Percentiles rank a stretch among this genome's conserved stretches.
Evolutionary conservation across 2,113 vertebrate species (phyloP).

Genomic region (Hippolais icterina): DNA sequence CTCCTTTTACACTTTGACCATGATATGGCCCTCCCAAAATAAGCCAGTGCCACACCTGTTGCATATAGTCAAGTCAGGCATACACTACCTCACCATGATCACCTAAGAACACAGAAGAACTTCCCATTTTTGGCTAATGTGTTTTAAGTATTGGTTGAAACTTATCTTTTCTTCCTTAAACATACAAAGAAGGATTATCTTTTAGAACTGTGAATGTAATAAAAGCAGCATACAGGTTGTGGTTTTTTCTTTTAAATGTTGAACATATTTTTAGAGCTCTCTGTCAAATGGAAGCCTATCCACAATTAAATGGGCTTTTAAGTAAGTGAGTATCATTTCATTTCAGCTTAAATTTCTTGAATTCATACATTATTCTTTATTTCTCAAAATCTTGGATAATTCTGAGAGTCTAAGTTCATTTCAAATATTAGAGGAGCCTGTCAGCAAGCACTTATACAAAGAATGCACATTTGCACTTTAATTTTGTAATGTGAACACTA

Average conservation of each 20-base stretch:
- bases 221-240: neutral
- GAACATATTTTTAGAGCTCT: neutral
- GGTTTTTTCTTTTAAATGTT: neutral
- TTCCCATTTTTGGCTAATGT: neutral
- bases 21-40: neutral
- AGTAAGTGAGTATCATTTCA: neutral
- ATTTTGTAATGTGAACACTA: constrained; percentile 3
- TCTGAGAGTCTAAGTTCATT: neutral
- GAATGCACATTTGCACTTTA: neutral
- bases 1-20: neutral
- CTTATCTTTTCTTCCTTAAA: neutral
- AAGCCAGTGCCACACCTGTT: neutral
- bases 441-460: constrained; percentile 1
- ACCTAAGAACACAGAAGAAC: neutral
- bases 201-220: neutral
- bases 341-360: neutral
- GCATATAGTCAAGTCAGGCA: neutral
- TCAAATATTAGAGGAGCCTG: neutral
- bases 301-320: neutral
- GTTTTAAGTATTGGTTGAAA: neutral
- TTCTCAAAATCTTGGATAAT: constrained; percentile 21
- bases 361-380: neutral
- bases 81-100: neutral
- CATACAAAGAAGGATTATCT: neutral
- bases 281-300: neutral